Evolutionary conservation across 2,888 invertebrate species (phyloP), one percentile per base, ranked within the genome.

Genomic region (Xestia c-nigrum): DNA sequence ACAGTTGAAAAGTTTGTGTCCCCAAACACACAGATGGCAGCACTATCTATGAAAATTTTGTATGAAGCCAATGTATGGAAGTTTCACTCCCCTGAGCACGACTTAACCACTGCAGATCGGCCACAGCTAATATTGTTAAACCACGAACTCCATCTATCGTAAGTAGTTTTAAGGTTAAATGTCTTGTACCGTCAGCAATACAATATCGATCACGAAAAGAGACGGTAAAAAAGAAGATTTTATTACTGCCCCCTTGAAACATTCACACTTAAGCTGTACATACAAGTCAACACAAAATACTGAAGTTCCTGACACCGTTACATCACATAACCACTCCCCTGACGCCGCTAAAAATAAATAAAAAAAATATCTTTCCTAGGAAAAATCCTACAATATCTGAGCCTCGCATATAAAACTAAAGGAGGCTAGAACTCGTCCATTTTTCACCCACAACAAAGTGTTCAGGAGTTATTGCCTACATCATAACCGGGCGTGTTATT

Each of bases 391-490:
- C 63, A 40, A 47, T 24, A 47, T 61, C 21, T 69, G 46, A 65
- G 73, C 40, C 40, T 74, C 63, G 64, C 76, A 78, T 87, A 89
- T 85, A 84, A 86, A 87, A 87, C 82, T 80, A 81, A 77, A 86
- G 83, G 71, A 85, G 84, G 72, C 85, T 86, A 85, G 82, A 43
- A 43, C 82, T 84, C 81, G 85, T 89, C 78, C 89, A 92, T 91
- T 90, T 89, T 89, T 91, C 91, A 91, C 85, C 78, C 80, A 50
- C 76, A 87, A 88, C 88, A 88, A 89, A 90, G 86, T 90, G 90
- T 88, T 89, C 85, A 79, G 78, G 72, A 83, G 87, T 89, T 91
- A 89, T 90, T 89, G 88, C 87, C 84, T 87, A 86, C 86, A 86
- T 78, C 84, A 86, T 87, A 88, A 86, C 87, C 80, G 81, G 76